Base-by-base conservation (phyloP, 2,888 invertebrate genomes). In the Hirtodrosophila histrioides region DNA sequence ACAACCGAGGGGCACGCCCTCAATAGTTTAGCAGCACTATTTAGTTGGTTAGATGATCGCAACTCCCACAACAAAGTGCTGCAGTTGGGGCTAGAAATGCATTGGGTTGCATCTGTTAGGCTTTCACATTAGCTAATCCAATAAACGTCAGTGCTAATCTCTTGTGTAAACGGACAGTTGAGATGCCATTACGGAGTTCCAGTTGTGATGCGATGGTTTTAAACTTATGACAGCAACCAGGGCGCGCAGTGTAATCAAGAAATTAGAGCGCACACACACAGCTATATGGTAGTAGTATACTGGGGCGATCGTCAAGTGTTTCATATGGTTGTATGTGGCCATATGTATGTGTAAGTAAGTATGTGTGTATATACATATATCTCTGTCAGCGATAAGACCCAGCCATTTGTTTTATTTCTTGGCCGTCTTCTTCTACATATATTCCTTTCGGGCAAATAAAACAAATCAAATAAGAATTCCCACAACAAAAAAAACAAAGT, bases 171-270 rank as follows among this genome's bases (percentile, higher is more conserved):
- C 60, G 6, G 4, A 27, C 6, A 6, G 27, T 6, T 27, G 27
- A 5, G 27, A 27, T 27, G 29, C 31, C 36, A 17, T 8, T 31
- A 44, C 39, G 27, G 27, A 48, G 56, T 17, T 64, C 11, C 58
- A 49, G 24, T 54, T 68, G 29, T 45, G 62, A 50, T 70, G 33
- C 9, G 37, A 23, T 37, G 51, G 17, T 66, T 65, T 70, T 54
- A 23, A 36, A 50, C 44, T 48, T 55, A 48, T 40, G 45, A 61
- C 39, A 33, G 46, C 41, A 39, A 62, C 36, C 58, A 45, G 17
- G 37, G 12, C 35, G 62, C 45, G 40, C 55, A 75, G 85, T 82
- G 73, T 82, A 82, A 87, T 78, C 69, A 84, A 84, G 61, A 86
- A 86, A 82, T 82, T 82, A 84, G 85, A 86, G 81, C 81, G 54